Evolutionary conservation across 2,888 invertebrate species (phyloP), one percentile per base, ranked within the genome.

Genomic region (Ischnura elegans): DNA sequence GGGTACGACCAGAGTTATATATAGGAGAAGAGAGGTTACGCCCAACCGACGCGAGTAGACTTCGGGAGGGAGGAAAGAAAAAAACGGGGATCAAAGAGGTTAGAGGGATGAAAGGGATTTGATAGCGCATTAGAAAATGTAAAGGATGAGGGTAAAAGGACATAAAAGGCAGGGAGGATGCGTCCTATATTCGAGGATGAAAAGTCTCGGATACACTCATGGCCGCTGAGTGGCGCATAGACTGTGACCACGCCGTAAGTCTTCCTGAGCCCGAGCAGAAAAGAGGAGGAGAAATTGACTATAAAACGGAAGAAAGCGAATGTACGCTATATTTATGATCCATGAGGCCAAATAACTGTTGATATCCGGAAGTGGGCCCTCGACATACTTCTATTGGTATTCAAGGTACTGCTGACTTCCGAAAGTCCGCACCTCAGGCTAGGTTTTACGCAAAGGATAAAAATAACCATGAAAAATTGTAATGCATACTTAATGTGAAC

Each of bases 141-240:
- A 76, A 87, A n/a, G 87, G 87, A 87, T 90, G 61, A 90, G 90
- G 66, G 61, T 8, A 25, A 21, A 87, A 66, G 90, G 61, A 61
- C 55, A 66, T 90, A 90, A 90, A 51, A 90, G 90, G 76, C 36
- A 36, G 76, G 76, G 51, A 8, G 19, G 8, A 51, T 5, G 5
- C 13, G 51, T 29, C 25, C 5, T 13, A 13, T 36, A 76, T 76
- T 10, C 21, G 21, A 10, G 25, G 76, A 36, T 76, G n/a, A n/a
- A 76, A 10, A 51, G 51, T 19, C 16, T 10, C 36, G 25, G 76
- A 36, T 13, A 16, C 36, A 16, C 36, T 29, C 13, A 76, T 76
- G 76, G 8, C 10, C 10, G 76, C 36, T 1, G 36, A 10, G 76
- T 13, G 76, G 36, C n/a, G 6, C 66, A n/a, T 36, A 6, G 76